These are phyloP conservation scores for Microvelia longipes DNA, from an alignment of 1,140 invertebrate genomes.

Conservation along the genomic window DNA sequence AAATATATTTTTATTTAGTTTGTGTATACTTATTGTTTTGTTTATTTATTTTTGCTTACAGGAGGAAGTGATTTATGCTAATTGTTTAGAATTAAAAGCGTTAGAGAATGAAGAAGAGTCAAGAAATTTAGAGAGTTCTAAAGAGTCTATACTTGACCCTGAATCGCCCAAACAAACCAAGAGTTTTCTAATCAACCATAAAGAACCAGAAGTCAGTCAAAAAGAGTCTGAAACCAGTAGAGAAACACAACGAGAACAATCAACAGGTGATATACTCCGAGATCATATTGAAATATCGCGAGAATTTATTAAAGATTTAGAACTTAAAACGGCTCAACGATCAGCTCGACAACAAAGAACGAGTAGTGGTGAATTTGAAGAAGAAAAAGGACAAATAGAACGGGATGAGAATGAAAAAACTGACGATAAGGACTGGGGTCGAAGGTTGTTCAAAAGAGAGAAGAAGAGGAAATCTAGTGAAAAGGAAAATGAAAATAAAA, in stretches of 20 bases:
- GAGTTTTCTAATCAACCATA: too few relatives aligned
- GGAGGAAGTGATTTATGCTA: conserved; percentile 15
- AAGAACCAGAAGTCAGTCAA: too few relatives aligned
- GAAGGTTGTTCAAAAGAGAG: not conserved
- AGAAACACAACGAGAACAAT: too few relatives aligned
- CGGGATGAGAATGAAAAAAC: not conserved
- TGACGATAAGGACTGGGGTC: not conserved
- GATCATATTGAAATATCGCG: not conserved
- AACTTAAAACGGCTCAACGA: not conserved
- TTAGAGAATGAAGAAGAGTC: not conserved
- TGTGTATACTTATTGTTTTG: too few relatives aligned
- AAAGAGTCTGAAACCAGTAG: too few relatives aligned
- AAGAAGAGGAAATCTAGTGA: not conserved
- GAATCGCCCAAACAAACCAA: too few relatives aligned
- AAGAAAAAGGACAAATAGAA: not conserved
- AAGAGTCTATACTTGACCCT: too few relatives aligned
- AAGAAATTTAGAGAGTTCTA: too few relatives aligned
- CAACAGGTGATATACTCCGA: too few relatives aligned
- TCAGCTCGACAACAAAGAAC: not conserved
- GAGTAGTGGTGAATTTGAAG: not conserved
- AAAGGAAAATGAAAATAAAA: not conserved
- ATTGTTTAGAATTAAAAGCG: conserved; percentile 8
- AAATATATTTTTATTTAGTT: too few relatives aligned
- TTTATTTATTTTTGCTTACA: conserved; percentile 2
- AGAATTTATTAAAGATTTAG: not conserved